These are phyloP conservation scores for Netelia fuscicornis DNA, from an alignment of 2,888 invertebrate species.

Conservation along the genomic window DNA sequence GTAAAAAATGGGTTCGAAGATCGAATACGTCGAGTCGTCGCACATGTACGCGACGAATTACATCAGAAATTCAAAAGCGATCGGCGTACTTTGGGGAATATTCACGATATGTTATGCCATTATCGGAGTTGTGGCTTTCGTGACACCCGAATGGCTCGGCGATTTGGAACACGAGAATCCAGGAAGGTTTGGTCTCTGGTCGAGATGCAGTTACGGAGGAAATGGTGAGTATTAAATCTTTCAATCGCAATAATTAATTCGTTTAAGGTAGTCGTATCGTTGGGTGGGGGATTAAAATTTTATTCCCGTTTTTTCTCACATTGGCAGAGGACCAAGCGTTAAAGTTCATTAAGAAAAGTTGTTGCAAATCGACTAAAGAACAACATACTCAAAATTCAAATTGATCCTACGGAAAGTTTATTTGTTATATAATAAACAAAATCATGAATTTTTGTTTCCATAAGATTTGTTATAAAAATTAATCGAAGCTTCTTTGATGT, in stretches of 20 bases:
- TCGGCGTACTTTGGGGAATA: slow-evolving; percentile 98
- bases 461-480: too few species aligned
- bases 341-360: too few species aligned
- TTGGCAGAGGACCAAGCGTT: too few species aligned
- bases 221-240: slow-evolving; percentile 75
- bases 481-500: too few species aligned
- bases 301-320: too few species aligned
- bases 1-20: slow-evolving; percentile 93
- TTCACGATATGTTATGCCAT: slow-evolving; percentile 99
- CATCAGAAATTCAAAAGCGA: slow-evolving; percentile 96
- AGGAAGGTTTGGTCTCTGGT: slow-evolving; percentile 97
- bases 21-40: slow-evolving; percentile 96
- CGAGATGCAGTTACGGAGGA: slow-evolving; percentile 89
- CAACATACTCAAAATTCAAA: too few species aligned
- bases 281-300: too few species aligned
- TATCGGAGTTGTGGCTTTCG: slow-evolving; percentile 97
- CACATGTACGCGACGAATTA: slow-evolving; percentile 96
- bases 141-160: slow-evolving; percentile 97
- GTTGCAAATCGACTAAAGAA: too few species aligned
- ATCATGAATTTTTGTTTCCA: too few species aligned
- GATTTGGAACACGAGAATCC: slow-evolving; percentile 94
- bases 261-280: not conserved
- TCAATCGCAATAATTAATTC: not conserved
- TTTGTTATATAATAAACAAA: too few species aligned
- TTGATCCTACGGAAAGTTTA: too few species aligned